These are phyloP conservation scores for Cyclopterus lumpus DNA, from an alignment of 2,797 vertebrate species.

Conservation along the genomic window DNA sequence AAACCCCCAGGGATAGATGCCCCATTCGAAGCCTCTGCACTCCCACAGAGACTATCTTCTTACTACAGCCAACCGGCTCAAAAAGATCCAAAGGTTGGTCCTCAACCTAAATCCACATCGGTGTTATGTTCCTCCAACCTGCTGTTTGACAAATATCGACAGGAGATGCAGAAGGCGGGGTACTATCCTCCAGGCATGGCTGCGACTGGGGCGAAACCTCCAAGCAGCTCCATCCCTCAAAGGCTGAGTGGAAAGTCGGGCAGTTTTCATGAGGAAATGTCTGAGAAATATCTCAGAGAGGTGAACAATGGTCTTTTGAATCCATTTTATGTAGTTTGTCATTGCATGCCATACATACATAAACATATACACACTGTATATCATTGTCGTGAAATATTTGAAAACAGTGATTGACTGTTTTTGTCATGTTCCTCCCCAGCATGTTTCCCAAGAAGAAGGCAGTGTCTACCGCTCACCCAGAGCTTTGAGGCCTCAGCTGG, in stretches of 20 bases:
- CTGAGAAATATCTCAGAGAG: slow-evolving; percentile 85
- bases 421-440: slow-evolving; percentile 55
- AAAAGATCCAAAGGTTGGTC: slow-evolving; percentile 64
- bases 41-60: slow-evolving; percentile 75
- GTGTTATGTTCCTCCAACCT: slow-evolving; percentile 78
- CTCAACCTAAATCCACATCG: slow-evolving; percentile 76
- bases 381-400: not conserved
- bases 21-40: slow-evolving; percentile 68
- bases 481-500: slow-evolving; percentile 92
- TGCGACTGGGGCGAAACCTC: slow-evolving; percentile 84
- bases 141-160: slow-evolving; percentile 89
- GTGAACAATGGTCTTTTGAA: slow-evolving; percentile 56
- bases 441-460: slow-evolving; percentile 83
- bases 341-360: not conserved
- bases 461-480: slow-evolving; percentile 89
- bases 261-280: slow-evolving; percentile 85
- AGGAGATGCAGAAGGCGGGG: slow-evolving; percentile 89
- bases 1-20: slow-evolving; percentile 80
- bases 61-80: slow-evolving; percentile 76
- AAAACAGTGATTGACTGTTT: not conserved
- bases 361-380: no score
- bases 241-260: slow-evolving; percentile 83
- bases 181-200: slow-evolving; percentile 84
- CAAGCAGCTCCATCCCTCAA: slow-evolving; percentile 79
- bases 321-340: not conserved